These are phyloP conservation scores for Xanthorhoe designata DNA, from an alignment of 2,888 invertebrate species.

Conservation along the genomic window DNA sequence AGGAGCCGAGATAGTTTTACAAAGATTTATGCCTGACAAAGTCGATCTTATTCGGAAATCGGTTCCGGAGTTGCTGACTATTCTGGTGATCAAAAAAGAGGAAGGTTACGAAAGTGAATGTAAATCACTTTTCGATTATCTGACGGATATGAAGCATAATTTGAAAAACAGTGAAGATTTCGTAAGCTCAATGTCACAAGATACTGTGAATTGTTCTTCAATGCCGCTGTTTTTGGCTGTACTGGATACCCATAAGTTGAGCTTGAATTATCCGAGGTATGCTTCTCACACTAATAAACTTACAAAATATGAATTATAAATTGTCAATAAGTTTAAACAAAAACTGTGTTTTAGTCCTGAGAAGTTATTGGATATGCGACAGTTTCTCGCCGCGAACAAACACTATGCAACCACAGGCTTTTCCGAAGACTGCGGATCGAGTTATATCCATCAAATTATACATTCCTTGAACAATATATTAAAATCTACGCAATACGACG, in stretches of 20 bases:
- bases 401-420: slow-evolving; percentile 85
- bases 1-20: slow-evolving; percentile 76
- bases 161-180: slow-evolving; percentile 77
- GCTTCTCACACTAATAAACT: not conserved
- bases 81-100: slow-evolving; percentile 77
- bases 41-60: slow-evolving; percentile 72
- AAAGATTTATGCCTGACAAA: slow-evolving; percentile 71
- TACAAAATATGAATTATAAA: not conserved
- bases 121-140: slow-evolving; percentile 74
- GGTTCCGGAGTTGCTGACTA: slow-evolving; percentile 81
- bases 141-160: slow-evolving; percentile 79
- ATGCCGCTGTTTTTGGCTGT: slow-evolving; percentile 58
- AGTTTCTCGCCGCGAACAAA: slow-evolving; percentile 83
- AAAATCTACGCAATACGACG: slow-evolving; percentile 68
- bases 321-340: not conserved
- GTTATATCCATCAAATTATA: slow-evolving; percentile 87
- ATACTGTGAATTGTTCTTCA: slow-evolving; percentile 48
- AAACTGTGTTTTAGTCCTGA: slow-evolving; percentile 66
- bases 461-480: slow-evolving; percentile 85
- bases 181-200: slow-evolving; percentile 55
- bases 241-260: slow-evolving; percentile 59
- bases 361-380: slow-evolving; percentile 81
- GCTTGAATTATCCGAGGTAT: slow-evolving; percentile 70
- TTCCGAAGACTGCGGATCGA: slow-evolving; percentile 87
- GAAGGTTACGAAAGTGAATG: slow-evolving; percentile 62